Evolutionary conservation across 1,140 invertebrate genomes (phyloP), one percentile per base, ranked within the genome.

Genomic region (Argopecten irradians): DNA sequence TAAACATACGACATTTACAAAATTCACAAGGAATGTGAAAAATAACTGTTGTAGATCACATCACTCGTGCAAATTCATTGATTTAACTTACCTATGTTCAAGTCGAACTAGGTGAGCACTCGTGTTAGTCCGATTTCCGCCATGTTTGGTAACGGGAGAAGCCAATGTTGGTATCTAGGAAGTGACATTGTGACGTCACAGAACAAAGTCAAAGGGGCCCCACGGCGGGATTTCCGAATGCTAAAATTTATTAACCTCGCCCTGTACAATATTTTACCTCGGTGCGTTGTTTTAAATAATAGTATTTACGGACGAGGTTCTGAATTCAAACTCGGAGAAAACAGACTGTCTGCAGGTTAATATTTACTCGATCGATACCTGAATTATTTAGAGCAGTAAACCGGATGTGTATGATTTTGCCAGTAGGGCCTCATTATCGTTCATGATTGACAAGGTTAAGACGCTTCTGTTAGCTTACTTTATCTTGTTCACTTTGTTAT

Each of bases 141-240:
- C 55, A 71, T 71, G 55, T 71, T 71, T 71, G 55, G 55, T 71
- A 71, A 71, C 55, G 55, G 55, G 55, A 71, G 55, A 71, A 71
- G 55, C 55, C 28, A 71, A n/a, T 71, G 55, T 71, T 71, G 55
- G 55, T 71, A 71, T 71, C 55, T 71, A 71, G 55, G 55, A 71
- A 71, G 55, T 71, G 22, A 71, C 55, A 71, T 71, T 71, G 55
- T 71, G 55, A 71, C 55, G 55, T 71, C 55, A 71, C 55, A 71
- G 55, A 71, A 71, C 55, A 71, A 71, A 71, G 55, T 71, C n/a
- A 71, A 71, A 71, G 55, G n/a, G 55, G 55, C 5, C 1, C 55
- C 5, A n/a, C 55, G 55, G 28, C 55, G 55, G 55, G 55, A 11
- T 71, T 71, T 71, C 16, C n/a, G n/a, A n/a, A n/a, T n/a, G n/a